Conservation (phyloP, 2,888 invertebrate genomes). For the Atherix ibis region DNA sequence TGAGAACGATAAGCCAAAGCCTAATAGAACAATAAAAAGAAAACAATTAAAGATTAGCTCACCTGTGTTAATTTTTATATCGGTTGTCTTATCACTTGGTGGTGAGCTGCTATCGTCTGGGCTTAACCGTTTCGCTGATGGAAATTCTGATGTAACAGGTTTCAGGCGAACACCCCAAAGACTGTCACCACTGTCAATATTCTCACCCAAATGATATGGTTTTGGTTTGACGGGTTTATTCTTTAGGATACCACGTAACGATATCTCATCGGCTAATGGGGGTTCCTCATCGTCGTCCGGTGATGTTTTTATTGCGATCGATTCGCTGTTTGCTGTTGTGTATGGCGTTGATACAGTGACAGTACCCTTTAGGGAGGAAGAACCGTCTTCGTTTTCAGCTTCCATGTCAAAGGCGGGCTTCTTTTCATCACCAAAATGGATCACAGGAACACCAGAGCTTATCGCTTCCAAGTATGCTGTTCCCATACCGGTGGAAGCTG, state of each 20-base stretch:
- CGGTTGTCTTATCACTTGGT: too few relatives aligned
- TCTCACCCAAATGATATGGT: constrained; percentile 57
- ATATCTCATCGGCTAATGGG: constrained; percentile 25
- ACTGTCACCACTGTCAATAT: constrained; percentile 35
- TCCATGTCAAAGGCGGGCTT: constrained; percentile 12
- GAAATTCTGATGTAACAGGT: constrained; percentile 20
- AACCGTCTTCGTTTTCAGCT: background rate
- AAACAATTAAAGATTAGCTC: background rate
- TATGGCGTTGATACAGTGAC: constrained; percentile 24
- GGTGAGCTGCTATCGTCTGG: too few relatives aligned
- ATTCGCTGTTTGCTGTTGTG: constrained; percentile 1
- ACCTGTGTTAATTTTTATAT: background rate
- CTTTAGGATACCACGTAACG: constrained; percentile 55
- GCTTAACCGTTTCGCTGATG: constrained; percentile 8
- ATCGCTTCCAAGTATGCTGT: constrained; percentile 17
- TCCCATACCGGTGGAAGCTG: constrained; percentile 31
- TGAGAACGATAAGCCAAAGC: too few relatives aligned
- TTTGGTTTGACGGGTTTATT: constrained; percentile 58
- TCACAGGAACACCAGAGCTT: constrained; percentile 38
- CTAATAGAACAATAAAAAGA: background rate
- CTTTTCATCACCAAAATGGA: constrained; percentile 45
- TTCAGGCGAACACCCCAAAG: constrained; percentile 38
- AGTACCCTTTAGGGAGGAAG: constrained; percentile 7
- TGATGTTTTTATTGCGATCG: background rate
- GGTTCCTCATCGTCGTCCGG: constrained; percentile 15